Conservation (phyloP, 2,888 invertebrate genomes). For the Chalcis sispes region DNA sequence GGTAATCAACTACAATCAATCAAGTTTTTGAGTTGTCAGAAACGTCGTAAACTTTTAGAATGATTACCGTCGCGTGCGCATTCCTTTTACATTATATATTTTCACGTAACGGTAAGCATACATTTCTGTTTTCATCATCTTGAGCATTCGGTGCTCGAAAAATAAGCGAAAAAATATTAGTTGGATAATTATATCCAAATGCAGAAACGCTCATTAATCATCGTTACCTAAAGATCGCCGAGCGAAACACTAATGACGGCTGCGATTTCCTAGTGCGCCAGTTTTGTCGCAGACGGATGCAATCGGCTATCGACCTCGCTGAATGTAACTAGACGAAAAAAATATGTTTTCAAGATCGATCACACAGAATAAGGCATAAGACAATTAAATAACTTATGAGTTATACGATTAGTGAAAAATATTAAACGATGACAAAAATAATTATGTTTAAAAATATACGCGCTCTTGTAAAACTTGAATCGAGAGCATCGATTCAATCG, state of each 20-base stretch:
- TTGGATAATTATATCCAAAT: constrained; percentile 51
- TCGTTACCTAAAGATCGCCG: constrained; percentile 49
- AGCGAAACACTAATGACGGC: constrained; percentile 45
- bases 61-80: constrained; percentile 35
- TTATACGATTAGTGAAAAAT: constrained; percentile 17
- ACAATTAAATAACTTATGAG: background rate
- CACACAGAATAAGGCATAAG: background rate
- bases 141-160: too few species aligned
- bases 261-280: constrained; percentile 46
- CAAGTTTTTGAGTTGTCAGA: constrained; percentile 55
- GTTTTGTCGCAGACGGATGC: constrained; percentile 49
- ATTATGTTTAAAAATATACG: constrained; percentile 15
- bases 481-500: too few species aligned
- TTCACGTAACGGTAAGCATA: background rate
- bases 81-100: constrained; percentile 37
- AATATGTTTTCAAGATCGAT: constrained; percentile 39
- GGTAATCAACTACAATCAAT: constrained; percentile 55
- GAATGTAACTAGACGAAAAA: constrained; percentile 24
- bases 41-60: constrained; percentile 53
- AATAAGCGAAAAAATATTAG: background rate
- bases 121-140: constrained; percentile 44
- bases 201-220: constrained; percentile 55
- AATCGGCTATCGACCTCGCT: constrained; percentile 44
- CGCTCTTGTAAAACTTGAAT: too few species aligned
- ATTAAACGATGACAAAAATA: constrained; percentile 46